phyloP scores from a whole-genome alignment of 2,113 vertebrate species.

The Engraulis encrasicolus region DNA sequence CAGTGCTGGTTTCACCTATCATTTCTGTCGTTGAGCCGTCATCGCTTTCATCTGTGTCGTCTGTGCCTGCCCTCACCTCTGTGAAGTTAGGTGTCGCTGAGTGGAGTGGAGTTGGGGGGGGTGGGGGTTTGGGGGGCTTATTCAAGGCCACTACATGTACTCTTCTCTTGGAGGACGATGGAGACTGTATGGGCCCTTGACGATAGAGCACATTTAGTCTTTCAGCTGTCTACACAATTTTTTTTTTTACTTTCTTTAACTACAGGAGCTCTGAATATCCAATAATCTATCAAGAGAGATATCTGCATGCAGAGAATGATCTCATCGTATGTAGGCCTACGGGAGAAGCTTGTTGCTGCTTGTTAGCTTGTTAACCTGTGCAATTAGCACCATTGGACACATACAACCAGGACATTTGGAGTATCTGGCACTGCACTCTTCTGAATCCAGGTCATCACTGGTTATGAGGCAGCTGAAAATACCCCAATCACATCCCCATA shows the following conservation, averaged over 20 bases:
- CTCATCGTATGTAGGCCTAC: too few relatives aligned
- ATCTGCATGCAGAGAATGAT: background rate
- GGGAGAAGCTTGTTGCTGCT: too few relatives aligned
- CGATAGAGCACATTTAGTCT: background rate
- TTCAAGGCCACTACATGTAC: background rate
- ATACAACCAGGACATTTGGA: too few relatives aligned
- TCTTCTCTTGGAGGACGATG: background rate
- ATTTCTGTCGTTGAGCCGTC: slow-evolving; percentile 40
- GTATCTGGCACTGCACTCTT: too few relatives aligned
- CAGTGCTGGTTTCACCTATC: background rate
- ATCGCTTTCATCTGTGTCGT: slow-evolving; percentile 56
- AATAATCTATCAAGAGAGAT: slow-evolving; percentile 20
- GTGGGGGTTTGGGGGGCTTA: too few relatives aligned
- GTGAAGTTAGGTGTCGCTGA: slow-evolving; percentile 16
- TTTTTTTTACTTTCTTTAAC: background rate
- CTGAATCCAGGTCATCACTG: too few relatives aligned
- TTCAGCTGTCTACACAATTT: background rate
- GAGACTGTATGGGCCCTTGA: background rate
- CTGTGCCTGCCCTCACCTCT: slow-evolving; percentile 43
- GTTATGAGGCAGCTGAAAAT: too few relatives aligned
- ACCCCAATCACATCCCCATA: too few relatives aligned
- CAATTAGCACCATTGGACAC: too few relatives aligned
- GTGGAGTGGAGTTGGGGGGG: slow-evolving; percentile 29
- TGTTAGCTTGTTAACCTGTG: too few relatives aligned
- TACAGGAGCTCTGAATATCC: background rate